A percentile compares a stretch with the other conserved stretches of the same genome.
These are phyloP conservation scores for Scaptomyza hsui DNA, from an alignment of 1,140 invertebrate genomes.

Conservation along the genomic window DNA sequence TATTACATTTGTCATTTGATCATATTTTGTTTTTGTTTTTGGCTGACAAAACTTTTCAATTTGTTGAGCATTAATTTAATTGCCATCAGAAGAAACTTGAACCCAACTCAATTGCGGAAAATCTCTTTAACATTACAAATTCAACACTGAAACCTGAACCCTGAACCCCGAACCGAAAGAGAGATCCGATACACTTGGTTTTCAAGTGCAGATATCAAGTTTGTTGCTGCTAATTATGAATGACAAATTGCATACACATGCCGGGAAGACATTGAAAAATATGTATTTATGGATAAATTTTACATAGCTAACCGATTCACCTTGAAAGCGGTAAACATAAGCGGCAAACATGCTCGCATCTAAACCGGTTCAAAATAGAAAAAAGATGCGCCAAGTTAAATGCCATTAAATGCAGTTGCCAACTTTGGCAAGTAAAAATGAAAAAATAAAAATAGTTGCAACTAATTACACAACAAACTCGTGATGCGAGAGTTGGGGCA, in stretches of 20 bases:
- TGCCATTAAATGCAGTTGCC: constrained; percentile 14
- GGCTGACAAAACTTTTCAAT: constrained; percentile 50
- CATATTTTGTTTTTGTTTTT: not conserved
- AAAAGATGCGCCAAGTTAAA: constrained; percentile 32
- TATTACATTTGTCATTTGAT: not conserved
- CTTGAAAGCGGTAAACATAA: constrained; percentile 39
- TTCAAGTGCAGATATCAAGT: constrained; percentile 67
- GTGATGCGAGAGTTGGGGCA: not conserved
- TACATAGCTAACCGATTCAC: constrained; percentile 26
- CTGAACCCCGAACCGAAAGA: not conserved
- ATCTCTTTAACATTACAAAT: constrained; percentile 23
- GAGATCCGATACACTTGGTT: not conserved
- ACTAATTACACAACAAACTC: constrained; percentile 46
- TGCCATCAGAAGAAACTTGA: constrained; percentile 50
- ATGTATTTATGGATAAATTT: constrained; percentile 13
- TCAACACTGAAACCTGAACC: not conserved
- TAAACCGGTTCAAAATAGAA: constrained; percentile 38
- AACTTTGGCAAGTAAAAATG: constrained; percentile 17
- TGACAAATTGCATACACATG: constrained; percentile 41
- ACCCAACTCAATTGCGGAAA: constrained; percentile 36
- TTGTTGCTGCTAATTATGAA: constrained; percentile 55
- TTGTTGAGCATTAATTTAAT: constrained; percentile 57
- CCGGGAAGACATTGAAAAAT: not conserved
- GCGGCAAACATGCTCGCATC: constrained; percentile 3
- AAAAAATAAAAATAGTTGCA: constrained; percentile 2